phyloP scores from a whole-genome alignment of 2,113 vertebrate species.

The Anguilla japonica region DNA sequence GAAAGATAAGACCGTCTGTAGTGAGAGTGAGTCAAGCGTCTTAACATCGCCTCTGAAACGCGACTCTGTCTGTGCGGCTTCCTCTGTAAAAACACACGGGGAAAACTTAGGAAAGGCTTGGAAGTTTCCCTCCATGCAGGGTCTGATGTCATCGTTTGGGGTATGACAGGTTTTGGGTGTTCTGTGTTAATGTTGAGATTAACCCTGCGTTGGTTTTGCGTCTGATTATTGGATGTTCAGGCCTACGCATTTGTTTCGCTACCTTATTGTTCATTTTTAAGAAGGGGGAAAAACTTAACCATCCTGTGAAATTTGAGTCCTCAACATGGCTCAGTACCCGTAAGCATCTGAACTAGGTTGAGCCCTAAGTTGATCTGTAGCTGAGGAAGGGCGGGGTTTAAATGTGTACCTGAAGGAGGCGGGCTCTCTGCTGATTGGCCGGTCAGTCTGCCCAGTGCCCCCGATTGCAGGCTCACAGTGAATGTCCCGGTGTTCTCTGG shows the following conservation, averaged over 20 bases:
- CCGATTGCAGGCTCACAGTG: not conserved
- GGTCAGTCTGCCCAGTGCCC: not conserved
- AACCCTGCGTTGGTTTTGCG: not conserved
- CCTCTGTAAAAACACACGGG: not conserved
- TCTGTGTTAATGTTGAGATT: not conserved
- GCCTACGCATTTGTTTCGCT: not conserved
- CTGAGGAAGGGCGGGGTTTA: not conserved
- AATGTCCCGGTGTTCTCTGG: constrained; percentile 21
- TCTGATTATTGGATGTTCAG: not conserved
- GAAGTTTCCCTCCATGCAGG: not conserved
- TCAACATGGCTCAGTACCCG: not conserved
- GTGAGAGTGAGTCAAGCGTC: not conserved
- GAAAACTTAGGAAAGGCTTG: not conserved
- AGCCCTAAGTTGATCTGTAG: constrained; percentile 10
- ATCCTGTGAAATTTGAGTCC: not conserved
- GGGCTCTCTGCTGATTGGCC: not conserved
- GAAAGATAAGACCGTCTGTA: no score
- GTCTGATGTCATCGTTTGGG: not conserved
- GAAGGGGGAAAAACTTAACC: constrained; percentile 3
- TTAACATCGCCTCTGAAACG: not conserved
- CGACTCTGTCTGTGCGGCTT: not conserved
- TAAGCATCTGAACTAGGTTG: not conserved
- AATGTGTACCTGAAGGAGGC: not conserved
- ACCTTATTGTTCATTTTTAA: constrained; percentile 7
- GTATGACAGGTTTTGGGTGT: not conserved